Evolutionary conservation across 2,888 invertebrate species (phyloP), one percentile per base, ranked within the genome.

Genomic region (Pandemis cinnamomeana): DNA sequence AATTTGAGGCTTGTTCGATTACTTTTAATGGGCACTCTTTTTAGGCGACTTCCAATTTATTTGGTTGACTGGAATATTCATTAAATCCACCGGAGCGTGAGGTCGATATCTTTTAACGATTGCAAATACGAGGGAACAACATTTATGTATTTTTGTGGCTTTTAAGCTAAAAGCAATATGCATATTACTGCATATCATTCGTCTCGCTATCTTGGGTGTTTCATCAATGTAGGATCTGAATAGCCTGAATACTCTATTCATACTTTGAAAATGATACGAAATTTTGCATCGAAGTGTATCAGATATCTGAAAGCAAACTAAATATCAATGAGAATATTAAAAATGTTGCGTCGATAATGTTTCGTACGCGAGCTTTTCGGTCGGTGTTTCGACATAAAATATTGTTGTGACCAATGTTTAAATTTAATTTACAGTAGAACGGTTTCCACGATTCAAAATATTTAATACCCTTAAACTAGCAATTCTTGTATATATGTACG

Each of bases 11-110:
- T 89, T 89, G 90, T 91, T 91, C 88, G 89, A 89, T 89, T 91
- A 90, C 89, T 87, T 91, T 91, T 92, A 93, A 93, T 92, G 92
- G 92, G 90, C 90, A 92, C 92, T 90, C 90, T 91, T 92, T 82
- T 91, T 88, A 85, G 89, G 89, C 89, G 90, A 92, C 91, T 92
- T 87, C 88, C 90, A 93, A 92, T 93, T 93, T 92, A 86, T 90
- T 87, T 87, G 89, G 87, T 88, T 86, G 88, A 90, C 88, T 91
- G 87, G 86, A 88, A 86, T 87, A 90, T 91, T 93, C 90, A 91
- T 93, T 92, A 91, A 89, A 89, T 84, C 83, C 84, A 81, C 81
- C 82, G 82, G 85, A 81, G 82, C 86, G 82, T 80, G 80, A 85
- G 79, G 78, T 78, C 79, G 82, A 84, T 86, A 86, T 86, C 84